These are phyloP conservation scores for Noctua fimbriata DNA, from an alignment of 2,888 invertebrate genomes.

Conservation along the genomic window DNA sequence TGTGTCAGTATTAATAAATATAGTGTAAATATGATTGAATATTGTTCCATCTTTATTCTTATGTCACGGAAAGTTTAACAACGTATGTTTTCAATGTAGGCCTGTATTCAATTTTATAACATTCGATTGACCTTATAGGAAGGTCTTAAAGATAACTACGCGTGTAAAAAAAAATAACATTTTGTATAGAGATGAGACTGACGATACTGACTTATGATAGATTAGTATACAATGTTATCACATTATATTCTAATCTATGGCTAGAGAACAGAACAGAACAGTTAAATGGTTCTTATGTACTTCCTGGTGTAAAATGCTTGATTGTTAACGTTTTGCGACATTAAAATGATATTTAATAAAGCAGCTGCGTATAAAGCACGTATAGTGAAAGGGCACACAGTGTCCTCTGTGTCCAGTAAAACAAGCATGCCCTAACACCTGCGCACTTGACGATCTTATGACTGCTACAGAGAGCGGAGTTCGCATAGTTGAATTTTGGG, in stretches of 20 bases:
- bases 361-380: too few species aligned
- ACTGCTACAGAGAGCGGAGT: too few species aligned
- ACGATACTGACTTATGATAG: constrained; percentile 43
- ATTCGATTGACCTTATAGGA: constrained; percentile 82
- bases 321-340: constrained; percentile 18
- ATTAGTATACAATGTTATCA: constrained; percentile 57
- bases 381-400: too few species aligned
- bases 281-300: constrained; percentile 25
- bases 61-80: constrained; percentile 73
- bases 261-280: too few species aligned
- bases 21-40: constrained; percentile 55
- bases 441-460: too few species aligned
- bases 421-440: too few species aligned
- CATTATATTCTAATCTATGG: too few species aligned
- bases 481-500: too few species aligned
- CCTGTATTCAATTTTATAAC: constrained; percentile 83
- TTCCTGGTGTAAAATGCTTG: constrained; percentile 50
- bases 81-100: constrained; percentile 77
- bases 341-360: neutral
- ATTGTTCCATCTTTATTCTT: constrained; percentile 72
- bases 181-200: constrained; percentile 52
- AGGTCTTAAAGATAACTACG: constrained; percentile 75
- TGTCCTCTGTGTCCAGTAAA: too few species aligned
- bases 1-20: constrained; percentile 66
- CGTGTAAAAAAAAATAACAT: constrained; percentile 49